These are phyloP conservation scores for Onychostoma macrolepis DNA, from an alignment of 2,113 vertebrate species.

Conservation along the genomic window DNA sequence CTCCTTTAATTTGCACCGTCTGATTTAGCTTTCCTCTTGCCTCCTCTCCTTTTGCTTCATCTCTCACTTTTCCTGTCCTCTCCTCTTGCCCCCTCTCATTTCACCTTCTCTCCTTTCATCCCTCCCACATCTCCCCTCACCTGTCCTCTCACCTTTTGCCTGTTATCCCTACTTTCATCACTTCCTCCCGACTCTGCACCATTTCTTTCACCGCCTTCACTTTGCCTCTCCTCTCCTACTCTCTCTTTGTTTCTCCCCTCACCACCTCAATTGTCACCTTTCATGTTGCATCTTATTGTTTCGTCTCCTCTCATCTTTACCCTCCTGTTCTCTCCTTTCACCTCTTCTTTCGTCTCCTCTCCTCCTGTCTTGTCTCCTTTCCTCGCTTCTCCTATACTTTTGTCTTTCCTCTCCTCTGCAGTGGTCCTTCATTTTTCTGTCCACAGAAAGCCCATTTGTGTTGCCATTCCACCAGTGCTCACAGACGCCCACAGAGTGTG, in stretches of 20 bases:
- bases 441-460: constrained; percentile 63
- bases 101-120: neutral
- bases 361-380: constrained; percentile 20
- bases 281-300: constrained; percentile 19
- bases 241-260: constrained; percentile 26
- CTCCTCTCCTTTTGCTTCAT: neutral
- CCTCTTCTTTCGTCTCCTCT: neutral
- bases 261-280: constrained; percentile 3
- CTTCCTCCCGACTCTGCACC: neutral
- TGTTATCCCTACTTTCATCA: neutral
- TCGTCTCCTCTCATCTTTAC: constrained; percentile 10
- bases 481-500: constrained; percentile 63
- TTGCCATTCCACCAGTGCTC: constrained; percentile 40
- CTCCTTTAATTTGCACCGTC: neutral
- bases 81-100: neutral
- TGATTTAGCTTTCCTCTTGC: neutral
- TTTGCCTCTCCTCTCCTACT: constrained; percentile 20
- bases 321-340: constrained; percentile 3
- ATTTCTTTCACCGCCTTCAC: neutral
- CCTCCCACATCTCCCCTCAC: constrained; percentile 39
- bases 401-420: constrained; percentile 47
- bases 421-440: constrained; percentile 56
- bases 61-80: neutral
- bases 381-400: constrained; percentile 41
- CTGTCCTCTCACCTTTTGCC: neutral